Percentiles rank a stretch among this genome's conserved stretches.
Conservation (phyloP, 2,113 vertebrate species). For the Coracopsis vasa region DNA sequence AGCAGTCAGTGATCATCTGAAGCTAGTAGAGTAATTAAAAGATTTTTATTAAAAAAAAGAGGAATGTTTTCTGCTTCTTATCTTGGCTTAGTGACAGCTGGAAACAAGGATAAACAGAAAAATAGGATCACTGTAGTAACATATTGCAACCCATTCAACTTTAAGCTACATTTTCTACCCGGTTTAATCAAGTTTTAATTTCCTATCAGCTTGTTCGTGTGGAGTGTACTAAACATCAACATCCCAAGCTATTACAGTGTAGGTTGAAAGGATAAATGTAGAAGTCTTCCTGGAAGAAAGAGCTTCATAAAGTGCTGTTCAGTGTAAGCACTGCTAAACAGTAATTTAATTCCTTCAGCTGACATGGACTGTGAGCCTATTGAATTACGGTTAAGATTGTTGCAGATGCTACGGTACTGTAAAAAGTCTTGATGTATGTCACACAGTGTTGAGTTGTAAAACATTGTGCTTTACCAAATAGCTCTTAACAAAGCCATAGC, state of each 20-base stretch:
- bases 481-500: not conserved
- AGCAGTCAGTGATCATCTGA: not conserved
- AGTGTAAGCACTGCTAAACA: not conserved
- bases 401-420: not conserved
- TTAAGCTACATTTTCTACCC: not conserved
- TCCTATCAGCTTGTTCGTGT: not conserved
- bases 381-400: not conserved
- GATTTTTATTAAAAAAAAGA: not conserved
- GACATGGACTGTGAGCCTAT: not conserved
- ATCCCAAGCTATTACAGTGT: not conserved
- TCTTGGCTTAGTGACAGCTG: not conserved
- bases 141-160: not conserved
- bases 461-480: not conserved
- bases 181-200: conserved; percentile 14
- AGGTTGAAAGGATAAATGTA: not conserved
- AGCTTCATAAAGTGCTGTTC: not conserved
- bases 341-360: not conserved
- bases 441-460: not conserved
- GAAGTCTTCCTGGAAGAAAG: not conserved
- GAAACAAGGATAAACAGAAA: conserved; percentile 5
- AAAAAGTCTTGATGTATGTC: not conserved
- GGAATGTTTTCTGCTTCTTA: not conserved
- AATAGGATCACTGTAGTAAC: not conserved
- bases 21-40: not conserved
- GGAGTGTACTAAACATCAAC: not conserved